Percentiles rank a stretch among this genome's conserved stretches.
These are phyloP conservation scores for Protobothrops flavoviridis DNA, from an alignment of 2,113 vertebrate genomes.

Conservation along the genomic window DNA sequence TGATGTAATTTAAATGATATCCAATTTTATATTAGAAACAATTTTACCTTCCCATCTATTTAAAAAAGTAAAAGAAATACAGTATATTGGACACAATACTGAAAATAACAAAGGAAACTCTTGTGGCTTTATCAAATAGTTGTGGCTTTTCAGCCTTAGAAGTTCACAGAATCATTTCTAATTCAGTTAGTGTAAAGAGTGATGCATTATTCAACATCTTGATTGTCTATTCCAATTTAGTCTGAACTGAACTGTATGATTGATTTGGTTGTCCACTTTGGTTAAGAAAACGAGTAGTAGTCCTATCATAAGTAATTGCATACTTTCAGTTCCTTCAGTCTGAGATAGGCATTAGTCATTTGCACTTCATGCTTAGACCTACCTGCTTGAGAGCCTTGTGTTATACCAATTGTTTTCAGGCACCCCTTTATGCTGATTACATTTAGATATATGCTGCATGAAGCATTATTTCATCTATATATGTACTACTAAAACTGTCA, in stretches of 20 bases:
- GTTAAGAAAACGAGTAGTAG: slow-evolving; percentile 16
- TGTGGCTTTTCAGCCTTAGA: slow-evolving; percentile 1
- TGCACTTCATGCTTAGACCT: not conserved
- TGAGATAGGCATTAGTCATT: slow-evolving; percentile 8
- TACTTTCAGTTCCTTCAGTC: not conserved
- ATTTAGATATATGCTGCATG: not conserved
- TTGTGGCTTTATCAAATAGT: not conserved
- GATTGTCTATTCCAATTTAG: slow-evolving; percentile 19
- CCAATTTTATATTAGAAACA: not conserved
- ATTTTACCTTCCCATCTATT: not conserved
- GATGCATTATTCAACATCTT: slow-evolving; percentile 12
- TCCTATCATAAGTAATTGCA: slow-evolving; percentile 23
- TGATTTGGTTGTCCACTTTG: slow-evolving; percentile 25
- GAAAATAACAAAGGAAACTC: slow-evolving; percentile 1
- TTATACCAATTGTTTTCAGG: slow-evolving; percentile 13
- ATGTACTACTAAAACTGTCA: not conserved
- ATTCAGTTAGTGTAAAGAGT: slow-evolving; percentile 5
- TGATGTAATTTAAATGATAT: not conserved
- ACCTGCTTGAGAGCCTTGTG: not conserved
- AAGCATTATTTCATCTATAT: not conserved
- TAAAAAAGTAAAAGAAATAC: not conserved
- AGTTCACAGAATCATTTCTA: slow-evolving; percentile 18
- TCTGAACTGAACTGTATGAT: slow-evolving; percentile 19
- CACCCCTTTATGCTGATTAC: slow-evolving; percentile 6
- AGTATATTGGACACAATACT: not conserved